Base-by-base conservation (phyloP, 2,888 invertebrate species). In the Agrotis puta region DNA sequence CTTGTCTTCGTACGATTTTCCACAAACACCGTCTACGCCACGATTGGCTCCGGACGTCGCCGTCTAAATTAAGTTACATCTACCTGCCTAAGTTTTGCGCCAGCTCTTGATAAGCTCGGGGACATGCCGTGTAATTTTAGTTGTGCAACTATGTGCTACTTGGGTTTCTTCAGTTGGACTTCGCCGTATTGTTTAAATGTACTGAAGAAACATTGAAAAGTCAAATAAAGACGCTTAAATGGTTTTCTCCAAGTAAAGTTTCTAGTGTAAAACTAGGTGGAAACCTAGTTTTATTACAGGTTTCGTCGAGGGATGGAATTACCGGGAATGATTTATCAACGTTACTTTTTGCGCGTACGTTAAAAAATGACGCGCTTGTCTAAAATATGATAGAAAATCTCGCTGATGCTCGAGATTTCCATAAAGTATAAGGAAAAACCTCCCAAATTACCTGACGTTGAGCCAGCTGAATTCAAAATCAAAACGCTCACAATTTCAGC, bases 11-110 rank as follows among this genome's bases (percentile, higher is more conserved):
- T 90, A 90, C 91, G 92, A 92, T 91, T 93, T 91, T 91, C 88
- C 88, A 88, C 90, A 89, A 92, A 87, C 92, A 89, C 50, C 22
- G 66, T 88, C 86, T 87, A 81, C 82, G 77, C 83, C 85, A 73
- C 90, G 90, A 92, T 93, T 91, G 91, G 89, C 87, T 88, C 82
- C 82, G 88, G 91, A 88, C 88, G 88, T 81, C 83, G 84, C 77
- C 84, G 86, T 89, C 88, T 89, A 93, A 94, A 94, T 93, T 93
- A 92, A 91, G 91, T 94, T 94, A 92, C 87, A 88, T 87, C 88
- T 89, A 88, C 89, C 89, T 90, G 87, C 86, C 85, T 84, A 89
- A 90, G 85, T 89, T 91, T 86, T 79, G 83, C 82, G 81, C 87
- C 87, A 82, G 66, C 72, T 87, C 82, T 79, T 83, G 79, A 84